Base-by-base conservation (phyloP, 1,140 invertebrate genomes). In the Neodiprion pinetum region DNA sequence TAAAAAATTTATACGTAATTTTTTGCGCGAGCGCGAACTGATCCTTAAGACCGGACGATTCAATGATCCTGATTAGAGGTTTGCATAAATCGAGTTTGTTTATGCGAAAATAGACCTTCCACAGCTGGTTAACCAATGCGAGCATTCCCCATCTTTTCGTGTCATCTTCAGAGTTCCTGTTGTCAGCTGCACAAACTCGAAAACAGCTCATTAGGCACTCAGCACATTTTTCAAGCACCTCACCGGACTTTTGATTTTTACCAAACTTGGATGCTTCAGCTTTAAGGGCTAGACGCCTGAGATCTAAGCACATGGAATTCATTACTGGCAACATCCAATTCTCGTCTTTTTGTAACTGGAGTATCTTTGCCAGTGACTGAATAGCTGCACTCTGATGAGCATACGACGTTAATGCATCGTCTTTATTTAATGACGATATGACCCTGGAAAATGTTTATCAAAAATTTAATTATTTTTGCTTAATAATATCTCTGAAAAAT, bases 1-100 rank as follows among this genome's bases (percentile, higher is more conserved):
- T 96, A 90, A 97, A 99, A 89, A 98, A 99, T 82, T 95, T 96
- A 85, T 98, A 99, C 0, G 98, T 99, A 66, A 97, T 94, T 85
- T 98, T 96, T 89, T 95, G 95, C 40, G 93, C 93, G 74, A 96
- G 85, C 50, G 94, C 93, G 87, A 98, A 99, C 73, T 93, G 92
- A 69, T 98, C 95, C 86, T 97, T 98, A 68, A 96, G 94, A 1
- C 93, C 91, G 14, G 95, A 95, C 47, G 96, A 96, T 78, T 99
- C 97, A 79, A 99, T 98, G 3, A 98, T 97, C 81, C 98, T 91
- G 77, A 99, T 98, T 12, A 99, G 89, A 0, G 98, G 98, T 88
- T 97, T 99, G 85, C 98, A 98, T 48, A 99, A 89, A 90, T 99
- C 97, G 5, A 99, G 86, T 87, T 99, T 98, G 85, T 99, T 99